These are phyloP conservation scores for Linnaemya tessellans DNA, from an alignment of 2,888 invertebrate species.

Conservation along the genomic window DNA sequence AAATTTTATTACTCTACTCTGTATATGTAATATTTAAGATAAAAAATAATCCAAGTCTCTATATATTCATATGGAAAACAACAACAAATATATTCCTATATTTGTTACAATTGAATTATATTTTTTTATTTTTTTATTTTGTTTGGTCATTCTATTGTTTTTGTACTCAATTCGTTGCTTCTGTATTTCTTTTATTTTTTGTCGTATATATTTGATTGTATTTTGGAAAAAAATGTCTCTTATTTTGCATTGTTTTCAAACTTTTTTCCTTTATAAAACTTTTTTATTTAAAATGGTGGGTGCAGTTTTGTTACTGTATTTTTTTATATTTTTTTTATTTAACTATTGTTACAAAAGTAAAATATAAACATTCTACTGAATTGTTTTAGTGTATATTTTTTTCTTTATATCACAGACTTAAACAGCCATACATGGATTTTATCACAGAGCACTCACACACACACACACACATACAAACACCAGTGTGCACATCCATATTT, in stretches of 20 bases:
- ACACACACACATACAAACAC: not conserved
- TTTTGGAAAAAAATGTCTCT: slow-evolving; percentile 53
- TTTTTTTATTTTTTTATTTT: slow-evolving; percentile 21
- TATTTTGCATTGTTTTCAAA: slow-evolving; percentile 38
- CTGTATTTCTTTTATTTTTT: slow-evolving; percentile 21
- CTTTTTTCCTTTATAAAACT: slow-evolving; percentile 27
- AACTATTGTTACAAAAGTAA: slow-evolving; percentile 59
- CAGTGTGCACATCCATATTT: not conserved
- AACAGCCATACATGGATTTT: not conserved
- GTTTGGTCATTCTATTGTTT: slow-evolving; percentile 53
- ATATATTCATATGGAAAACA: not conserved
- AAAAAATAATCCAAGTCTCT: slow-evolving; percentile 40
- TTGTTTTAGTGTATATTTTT: slow-evolving; percentile 65
- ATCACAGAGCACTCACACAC: not conserved
- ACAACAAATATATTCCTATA: slow-evolving; percentile 50
- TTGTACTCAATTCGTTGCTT: slow-evolving; percentile 16
- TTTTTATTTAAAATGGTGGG: slow-evolving; percentile 55
- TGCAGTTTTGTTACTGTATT: slow-evolving; percentile 34
- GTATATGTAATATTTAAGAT: not conserved
- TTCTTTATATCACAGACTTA: slow-evolving; percentile 4
- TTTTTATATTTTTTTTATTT: slow-evolving; percentile 16
- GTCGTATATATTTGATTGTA: slow-evolving; percentile 30
- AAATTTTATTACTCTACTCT: slow-evolving; percentile 13
- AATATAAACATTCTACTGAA: slow-evolving; percentile 67
- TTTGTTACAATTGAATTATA: slow-evolving; percentile 69